Conservation (phyloP, 2,888 invertebrate genomes). For the Labia minor region DNA sequence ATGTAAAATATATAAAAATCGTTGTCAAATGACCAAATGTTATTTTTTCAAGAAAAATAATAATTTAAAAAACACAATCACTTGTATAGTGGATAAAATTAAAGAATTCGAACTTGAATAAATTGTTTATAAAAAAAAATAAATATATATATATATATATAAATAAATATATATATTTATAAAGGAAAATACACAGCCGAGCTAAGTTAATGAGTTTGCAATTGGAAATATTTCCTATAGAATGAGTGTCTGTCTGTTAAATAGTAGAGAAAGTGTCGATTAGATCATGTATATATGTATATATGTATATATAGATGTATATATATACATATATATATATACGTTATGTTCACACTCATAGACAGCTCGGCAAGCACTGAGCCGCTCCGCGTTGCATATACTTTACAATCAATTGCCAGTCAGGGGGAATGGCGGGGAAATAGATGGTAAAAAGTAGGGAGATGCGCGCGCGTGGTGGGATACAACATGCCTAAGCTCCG, state of each 20-base stretch:
- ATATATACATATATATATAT: neutral
- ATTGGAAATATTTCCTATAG: neutral
- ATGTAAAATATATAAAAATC: too few relatives aligned
- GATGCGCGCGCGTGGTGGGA: constrained; percentile 15
- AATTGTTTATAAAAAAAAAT: too few relatives aligned
- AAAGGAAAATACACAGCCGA: neutral
- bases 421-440: constrained; percentile 18
- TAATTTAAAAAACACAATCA: neutral
- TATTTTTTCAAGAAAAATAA: too few relatives aligned
- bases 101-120: too few relatives aligned
- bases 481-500: neutral
- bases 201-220: neutral
- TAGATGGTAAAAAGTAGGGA: neutral
- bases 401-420: constrained; percentile 27
- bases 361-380: constrained; percentile 13
- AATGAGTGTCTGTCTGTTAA: neutral
- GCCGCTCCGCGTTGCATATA: constrained; percentile 24
- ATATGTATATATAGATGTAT: neutral
- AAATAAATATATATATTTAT: neutral
- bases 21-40: too few relatives aligned
- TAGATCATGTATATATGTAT: neutral
- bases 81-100: neutral
- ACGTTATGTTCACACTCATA: neutral
- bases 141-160: too few relatives aligned
- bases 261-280: neutral